phyloP scores from a whole-genome alignment of 2,888 invertebrate species.

The Carterocephalus palaemon region DNA sequence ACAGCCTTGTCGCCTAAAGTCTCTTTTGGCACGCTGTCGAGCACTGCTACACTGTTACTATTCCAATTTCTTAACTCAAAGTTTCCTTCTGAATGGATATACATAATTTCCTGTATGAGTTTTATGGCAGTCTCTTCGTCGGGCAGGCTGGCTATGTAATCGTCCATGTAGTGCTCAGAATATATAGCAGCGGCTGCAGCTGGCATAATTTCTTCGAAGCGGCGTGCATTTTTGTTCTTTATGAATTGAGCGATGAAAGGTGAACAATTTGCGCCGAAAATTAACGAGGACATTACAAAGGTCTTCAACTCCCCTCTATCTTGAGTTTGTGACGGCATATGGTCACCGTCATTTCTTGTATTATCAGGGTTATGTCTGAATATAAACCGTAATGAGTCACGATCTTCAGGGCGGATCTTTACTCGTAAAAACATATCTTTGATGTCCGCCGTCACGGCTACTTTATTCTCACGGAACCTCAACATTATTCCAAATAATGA shows the following conservation, averaged over 20 bases:
- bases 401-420: constrained; percentile 25
- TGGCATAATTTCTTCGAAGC: constrained; percentile 13
- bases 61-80: constrained; percentile 26
- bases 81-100: constrained; percentile 15
- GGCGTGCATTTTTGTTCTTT: constrained; percentile 27
- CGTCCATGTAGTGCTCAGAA: constrained; percentile 9
- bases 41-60: constrained; percentile 23
- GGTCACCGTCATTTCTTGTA: not conserved
- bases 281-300: constrained; percentile 22
- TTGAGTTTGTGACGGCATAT: too few relatives aligned
- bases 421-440: constrained; percentile 30
- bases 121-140: constrained; percentile 5
- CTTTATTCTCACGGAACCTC: constrained; percentile 41
- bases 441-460: constrained; percentile 31
- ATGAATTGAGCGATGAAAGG: constrained; percentile 30
- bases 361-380: not conserved
- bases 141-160: constrained; percentile 6
- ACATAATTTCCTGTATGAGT: constrained; percentile 8
- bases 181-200: not conserved
- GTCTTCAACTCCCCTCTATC: not conserved
- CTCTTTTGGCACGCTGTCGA: constrained; percentile 22
- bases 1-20: constrained; percentile 11
- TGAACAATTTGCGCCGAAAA: constrained; percentile 26
- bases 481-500: constrained; percentile 40
- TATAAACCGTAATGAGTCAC: constrained; percentile 22